Conservation (phyloP, 2,888 invertebrate genomes). For the Rhagonycha lutea region DNA sequence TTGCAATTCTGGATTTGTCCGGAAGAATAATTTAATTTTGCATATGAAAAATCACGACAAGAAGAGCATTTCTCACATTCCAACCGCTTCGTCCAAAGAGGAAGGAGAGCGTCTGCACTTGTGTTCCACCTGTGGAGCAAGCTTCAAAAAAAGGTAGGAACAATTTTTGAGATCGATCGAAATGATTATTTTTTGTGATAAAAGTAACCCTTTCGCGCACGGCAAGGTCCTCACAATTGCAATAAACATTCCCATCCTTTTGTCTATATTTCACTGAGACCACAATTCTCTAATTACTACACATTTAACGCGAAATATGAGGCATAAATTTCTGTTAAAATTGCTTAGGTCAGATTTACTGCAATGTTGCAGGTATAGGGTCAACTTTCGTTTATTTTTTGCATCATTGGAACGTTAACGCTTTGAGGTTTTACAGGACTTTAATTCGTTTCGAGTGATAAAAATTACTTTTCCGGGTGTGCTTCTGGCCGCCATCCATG, state of each 20-base stretch:
- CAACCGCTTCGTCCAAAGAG: conserved; percentile 23
- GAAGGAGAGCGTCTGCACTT: conserved; percentile 43
- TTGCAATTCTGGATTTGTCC: conserved; percentile 68
- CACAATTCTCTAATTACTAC: conserved; percentile 57
- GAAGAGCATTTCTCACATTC: conserved; percentile 29
- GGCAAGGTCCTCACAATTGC: conserved; percentile 44
- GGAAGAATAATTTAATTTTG: conserved; percentile 66
- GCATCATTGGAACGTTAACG: background rate
- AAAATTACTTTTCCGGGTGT: conserved; percentile 15
- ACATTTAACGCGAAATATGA: conserved; percentile 57
- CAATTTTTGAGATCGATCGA: conserved; percentile 25
- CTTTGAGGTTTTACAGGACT: background rate
- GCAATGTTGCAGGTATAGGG: conserved; percentile 25
- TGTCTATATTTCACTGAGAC: conserved; percentile 52
- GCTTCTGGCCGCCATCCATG: background rate
- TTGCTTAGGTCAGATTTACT: conserved; percentile 51
- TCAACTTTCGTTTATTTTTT: conserved; percentile 26
- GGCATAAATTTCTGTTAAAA: conserved; percentile 55
- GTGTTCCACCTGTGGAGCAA: conserved; percentile 57
- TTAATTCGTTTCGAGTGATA: background rate
- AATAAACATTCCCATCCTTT: conserved; percentile 49
- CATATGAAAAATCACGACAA: conserved; percentile 64
- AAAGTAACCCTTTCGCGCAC: conserved; percentile 17
- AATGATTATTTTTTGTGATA: background rate
- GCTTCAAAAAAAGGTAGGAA: conserved; percentile 57